These are phyloP conservation scores for Ophion ellenae DNA, from an alignment of 2,888 invertebrate genomes.

Conservation along the genomic window DNA sequence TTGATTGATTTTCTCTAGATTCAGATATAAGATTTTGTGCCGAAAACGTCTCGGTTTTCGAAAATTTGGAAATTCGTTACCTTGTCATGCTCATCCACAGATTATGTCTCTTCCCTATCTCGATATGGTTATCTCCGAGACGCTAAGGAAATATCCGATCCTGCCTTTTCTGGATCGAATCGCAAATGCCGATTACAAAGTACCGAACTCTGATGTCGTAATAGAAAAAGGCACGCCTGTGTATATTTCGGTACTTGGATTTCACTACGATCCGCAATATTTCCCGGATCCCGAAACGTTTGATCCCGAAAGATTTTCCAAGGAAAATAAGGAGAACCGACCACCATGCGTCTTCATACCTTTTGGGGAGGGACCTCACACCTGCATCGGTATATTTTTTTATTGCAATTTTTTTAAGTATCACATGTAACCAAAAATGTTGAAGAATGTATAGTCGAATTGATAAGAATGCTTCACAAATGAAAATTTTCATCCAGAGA, in stretches of 20 bases:
- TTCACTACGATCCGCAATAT: slow-evolving; percentile 81
- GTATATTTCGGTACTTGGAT: slow-evolving; percentile 77
- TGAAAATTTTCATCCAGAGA: not conserved
- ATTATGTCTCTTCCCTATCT: slow-evolving; percentile 73
- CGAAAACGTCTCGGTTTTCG: no score
- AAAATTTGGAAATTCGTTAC: not conserved
- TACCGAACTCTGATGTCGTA: slow-evolving; percentile 73
- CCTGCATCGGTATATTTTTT: slow-evolving; percentile 77
- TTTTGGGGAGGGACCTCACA: slow-evolving; percentile 81
- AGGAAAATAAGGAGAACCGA: slow-evolving; percentile 77
- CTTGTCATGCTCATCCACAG: slow-evolving; percentile 51
- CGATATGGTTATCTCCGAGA: slow-evolving; percentile 79
- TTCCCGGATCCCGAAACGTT: slow-evolving; percentile 82
- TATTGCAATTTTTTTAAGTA: not conserved
- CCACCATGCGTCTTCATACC: slow-evolving; percentile 77
- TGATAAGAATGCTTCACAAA: not conserved
- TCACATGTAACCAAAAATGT: not conserved
- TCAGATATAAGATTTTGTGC: no score
- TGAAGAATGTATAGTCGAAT: not conserved
- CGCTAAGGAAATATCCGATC: slow-evolving; percentile 82
- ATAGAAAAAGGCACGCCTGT: slow-evolving; percentile 79
- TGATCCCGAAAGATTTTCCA: slow-evolving; percentile 82
- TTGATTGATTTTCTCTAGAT: no score
- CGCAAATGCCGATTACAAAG: slow-evolving; percentile 72
- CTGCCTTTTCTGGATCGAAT: slow-evolving; percentile 76